Evolutionary conservation across 2,113 vertebrate species (phyloP).

Genomic region (Tachuris rubrigastra): DNA sequence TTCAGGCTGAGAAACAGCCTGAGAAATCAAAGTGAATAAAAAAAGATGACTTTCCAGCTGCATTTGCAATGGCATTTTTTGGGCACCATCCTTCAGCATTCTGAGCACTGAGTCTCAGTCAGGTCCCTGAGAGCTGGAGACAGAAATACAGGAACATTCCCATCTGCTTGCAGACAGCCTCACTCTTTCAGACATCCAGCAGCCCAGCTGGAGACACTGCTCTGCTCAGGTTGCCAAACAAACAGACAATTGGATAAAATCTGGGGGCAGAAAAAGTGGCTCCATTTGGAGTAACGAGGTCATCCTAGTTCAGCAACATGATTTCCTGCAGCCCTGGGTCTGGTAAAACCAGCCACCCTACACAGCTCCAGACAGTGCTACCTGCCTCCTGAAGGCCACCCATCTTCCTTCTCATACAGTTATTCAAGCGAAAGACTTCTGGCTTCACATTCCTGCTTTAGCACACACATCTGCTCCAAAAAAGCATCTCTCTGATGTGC

Average conservation of each 20-base stretch:
- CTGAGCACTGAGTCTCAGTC: neutral
- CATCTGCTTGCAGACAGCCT: slow-evolving; percentile 20
- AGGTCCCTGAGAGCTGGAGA: slow-evolving; percentile 11
- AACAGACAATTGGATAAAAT: slow-evolving; percentile 18
- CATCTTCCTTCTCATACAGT: neutral
- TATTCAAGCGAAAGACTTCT: neutral
- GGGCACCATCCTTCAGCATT: neutral
- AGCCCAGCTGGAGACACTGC: slow-evolving; percentile 28
- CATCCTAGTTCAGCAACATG: neutral
- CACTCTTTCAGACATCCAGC: slow-evolving; percentile 37
- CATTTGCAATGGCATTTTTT: slow-evolving; percentile 22
- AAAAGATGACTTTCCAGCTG: neutral
- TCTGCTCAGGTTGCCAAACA: slow-evolving; percentile 37
- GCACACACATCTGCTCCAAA: neutral
- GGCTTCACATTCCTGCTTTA: neutral
- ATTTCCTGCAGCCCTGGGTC: neutral
- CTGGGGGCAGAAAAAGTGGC: neutral
- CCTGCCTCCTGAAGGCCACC: neutral
- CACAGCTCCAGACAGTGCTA: neutral
- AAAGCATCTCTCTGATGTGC: neutral
- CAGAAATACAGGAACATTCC: slow-evolving; percentile 7
- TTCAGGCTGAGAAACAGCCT: neutral
- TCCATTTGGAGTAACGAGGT: neutral
- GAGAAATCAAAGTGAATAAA: neutral
- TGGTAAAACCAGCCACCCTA: neutral